Conservation (phyloP, 1,140 invertebrate species). For the Pseudomyrmex concolor region DNA sequence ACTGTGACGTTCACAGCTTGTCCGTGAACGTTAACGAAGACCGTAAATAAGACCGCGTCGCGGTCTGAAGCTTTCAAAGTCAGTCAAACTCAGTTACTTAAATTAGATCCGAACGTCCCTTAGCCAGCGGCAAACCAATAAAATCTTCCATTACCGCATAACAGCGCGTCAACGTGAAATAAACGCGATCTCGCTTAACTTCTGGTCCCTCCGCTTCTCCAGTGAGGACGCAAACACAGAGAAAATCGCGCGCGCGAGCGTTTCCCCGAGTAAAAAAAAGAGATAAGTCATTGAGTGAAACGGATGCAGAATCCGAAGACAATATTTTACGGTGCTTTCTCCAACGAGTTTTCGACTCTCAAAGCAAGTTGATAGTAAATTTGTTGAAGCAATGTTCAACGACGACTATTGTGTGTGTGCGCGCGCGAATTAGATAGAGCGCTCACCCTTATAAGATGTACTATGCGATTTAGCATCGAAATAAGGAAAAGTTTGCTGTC, state of each 20-base stretch:
- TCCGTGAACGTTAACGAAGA: conserved; percentile 12
- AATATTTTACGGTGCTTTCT: conserved; percentile 68
- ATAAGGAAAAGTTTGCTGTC: not conserved
- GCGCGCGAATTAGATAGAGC: not conserved
- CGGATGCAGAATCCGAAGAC: conserved; percentile 68
- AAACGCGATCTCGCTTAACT: conserved; percentile 69
- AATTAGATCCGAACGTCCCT: conserved; percentile 46
- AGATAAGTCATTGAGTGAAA: conserved; percentile 39
- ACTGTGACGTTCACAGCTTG: not conserved
- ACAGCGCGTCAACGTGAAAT: conserved; percentile 67
- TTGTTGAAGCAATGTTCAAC: conserved; percentile 25
- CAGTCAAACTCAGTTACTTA: conserved; percentile 56
- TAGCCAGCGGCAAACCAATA: conserved; percentile 40
- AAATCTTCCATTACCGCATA: conserved; percentile 57
- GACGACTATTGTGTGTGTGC: not conserved
- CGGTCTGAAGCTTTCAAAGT: conserved; percentile 43
- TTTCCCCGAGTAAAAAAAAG: conserved; percentile 2
- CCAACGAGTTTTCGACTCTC: conserved; percentile 17
- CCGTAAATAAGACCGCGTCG: conserved; percentile 21
- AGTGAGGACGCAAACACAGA: conserved; percentile 52
- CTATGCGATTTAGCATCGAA: not conserved
- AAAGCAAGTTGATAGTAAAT: conserved; percentile 55
- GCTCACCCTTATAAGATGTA: no score
- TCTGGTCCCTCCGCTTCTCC: conserved; percentile 57
- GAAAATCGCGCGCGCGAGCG: conserved; percentile 21